Conservation (phyloP, 2,888 invertebrate genomes). For the Drosophila peninsularis region DNA sequence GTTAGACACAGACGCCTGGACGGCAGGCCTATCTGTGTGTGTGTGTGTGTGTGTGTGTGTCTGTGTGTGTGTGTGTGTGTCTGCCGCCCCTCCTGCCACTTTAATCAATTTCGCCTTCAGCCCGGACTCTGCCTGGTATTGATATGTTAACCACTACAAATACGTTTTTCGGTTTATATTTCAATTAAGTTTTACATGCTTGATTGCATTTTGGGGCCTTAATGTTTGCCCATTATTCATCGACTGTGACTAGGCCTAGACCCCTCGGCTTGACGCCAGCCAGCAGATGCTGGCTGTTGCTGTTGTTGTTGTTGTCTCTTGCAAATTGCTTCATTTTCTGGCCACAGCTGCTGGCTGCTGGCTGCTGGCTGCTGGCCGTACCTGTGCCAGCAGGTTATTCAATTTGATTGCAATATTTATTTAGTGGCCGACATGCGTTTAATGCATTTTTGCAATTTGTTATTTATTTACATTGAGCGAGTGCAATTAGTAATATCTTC, state of each 20-base stretch:
- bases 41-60: background rate
- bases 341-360: constrained; percentile 22
- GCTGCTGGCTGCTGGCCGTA: background rate
- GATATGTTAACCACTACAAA: constrained; percentile 76
- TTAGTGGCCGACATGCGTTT: constrained; percentile 61
- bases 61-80: background rate
- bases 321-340: constrained; percentile 72
- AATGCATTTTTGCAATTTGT: constrained; percentile 63
- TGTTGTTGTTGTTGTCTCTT: constrained; percentile 31
- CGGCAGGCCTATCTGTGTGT: constrained; percentile 21
- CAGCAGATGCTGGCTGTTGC: background rate
- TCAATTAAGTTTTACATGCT: constrained; percentile 79
- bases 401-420: constrained; percentile 75
- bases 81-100: constrained; percentile 13
- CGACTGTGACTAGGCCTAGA: constrained; percentile 62
- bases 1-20: constrained; percentile 61
- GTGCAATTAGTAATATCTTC: constrained; percentile 55
- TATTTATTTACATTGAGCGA: constrained; percentile 46
- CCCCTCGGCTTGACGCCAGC: constrained; percentile 29
- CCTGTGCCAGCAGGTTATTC: constrained; percentile 67
- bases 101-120: constrained; percentile 48
- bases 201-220: constrained; percentile 74
- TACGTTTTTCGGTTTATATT: constrained; percentile 74
- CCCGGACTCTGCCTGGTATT: constrained; percentile 36
- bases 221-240: constrained; percentile 76